These are phyloP conservation scores for Hydrochoerus hydrochaeris DNA, from an alignment of 2,113 vertebrate species.

Conservation along the genomic window DNA sequence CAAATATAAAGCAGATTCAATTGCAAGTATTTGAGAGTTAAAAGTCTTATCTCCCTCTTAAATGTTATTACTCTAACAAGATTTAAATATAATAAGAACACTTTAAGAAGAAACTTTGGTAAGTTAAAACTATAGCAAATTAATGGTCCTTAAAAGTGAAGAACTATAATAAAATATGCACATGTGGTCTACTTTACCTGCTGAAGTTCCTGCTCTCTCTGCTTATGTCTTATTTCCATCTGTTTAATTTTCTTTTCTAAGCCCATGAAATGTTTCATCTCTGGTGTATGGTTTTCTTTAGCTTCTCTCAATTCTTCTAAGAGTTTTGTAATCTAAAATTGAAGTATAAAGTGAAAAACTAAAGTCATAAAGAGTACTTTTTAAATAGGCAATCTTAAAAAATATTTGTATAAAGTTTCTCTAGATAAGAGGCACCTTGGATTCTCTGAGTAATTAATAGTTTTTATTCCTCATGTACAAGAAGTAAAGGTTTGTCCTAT, in stretches of 20 bases:
- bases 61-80: slow-evolving; percentile 1
- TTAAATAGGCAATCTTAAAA: slow-evolving; percentile 30
- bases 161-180: background rate
- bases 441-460: background rate
- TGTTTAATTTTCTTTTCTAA: slow-evolving; percentile 93
- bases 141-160: background rate
- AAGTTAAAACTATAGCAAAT: slow-evolving; percentile 14
- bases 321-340: slow-evolving; percentile 90
- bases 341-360: slow-evolving; percentile 52
- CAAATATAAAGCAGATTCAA: slow-evolving; percentile 17
- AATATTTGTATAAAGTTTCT: background rate
- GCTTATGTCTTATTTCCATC: slow-evolving; percentile 91
- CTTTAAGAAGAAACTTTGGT: background rate
- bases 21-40: slow-evolving; percentile 9
- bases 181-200: slow-evolving; percentile 85
- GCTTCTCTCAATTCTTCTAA: slow-evolving; percentile 93
- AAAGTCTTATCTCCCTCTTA: slow-evolving; percentile 31
- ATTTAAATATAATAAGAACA: background rate
- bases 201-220: slow-evolving; percentile 92
- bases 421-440: background rate
- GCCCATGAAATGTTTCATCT: slow-evolving; percentile 91
- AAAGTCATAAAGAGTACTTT: background rate
- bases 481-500: background rate
- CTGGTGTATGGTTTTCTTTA: slow-evolving; percentile 92
- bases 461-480: background rate